Percentiles rank a stretch among this genome's conserved stretches.
These are phyloP conservation scores for Drosophila ficusphila DNA, from an alignment of 1,140 invertebrate species.

Conservation along the genomic window DNA sequence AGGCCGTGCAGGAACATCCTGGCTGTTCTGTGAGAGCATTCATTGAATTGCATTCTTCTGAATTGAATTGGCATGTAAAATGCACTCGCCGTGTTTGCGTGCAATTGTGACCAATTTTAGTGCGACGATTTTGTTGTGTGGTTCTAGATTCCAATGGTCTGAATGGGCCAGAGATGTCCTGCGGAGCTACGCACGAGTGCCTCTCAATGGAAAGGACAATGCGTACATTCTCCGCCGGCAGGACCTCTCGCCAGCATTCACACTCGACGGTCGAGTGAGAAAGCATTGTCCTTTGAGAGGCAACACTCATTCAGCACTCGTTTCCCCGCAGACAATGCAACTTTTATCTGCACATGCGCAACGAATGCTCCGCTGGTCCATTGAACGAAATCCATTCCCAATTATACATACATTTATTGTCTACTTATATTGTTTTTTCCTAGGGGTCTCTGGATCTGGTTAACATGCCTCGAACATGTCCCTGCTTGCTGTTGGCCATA, in stretches of 20 bases:
- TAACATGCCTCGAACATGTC: conserved; percentile 35
- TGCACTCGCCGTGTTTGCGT: conserved; percentile 47
- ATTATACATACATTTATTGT: conserved; percentile 58
- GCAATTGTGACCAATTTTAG: conserved; percentile 51
- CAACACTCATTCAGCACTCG: conserved; percentile 59
- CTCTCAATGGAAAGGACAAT: conserved; percentile 63
- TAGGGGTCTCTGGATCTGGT: conserved; percentile 18
- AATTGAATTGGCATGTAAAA: conserved; percentile 75
- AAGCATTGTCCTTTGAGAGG: conserved; percentile 63
- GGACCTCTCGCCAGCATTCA: conserved; percentile 65
- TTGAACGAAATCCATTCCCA: conserved; percentile 51
- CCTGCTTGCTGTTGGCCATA: conserved; percentile 31
- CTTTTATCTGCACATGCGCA: conserved; percentile 67
- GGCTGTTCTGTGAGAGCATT: conserved; percentile 28
- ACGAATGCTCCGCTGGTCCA: conserved; percentile 58
- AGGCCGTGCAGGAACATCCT: conserved; percentile 51
- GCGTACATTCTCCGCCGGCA: conserved; percentile 28
- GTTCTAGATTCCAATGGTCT: conserved; percentile 24
- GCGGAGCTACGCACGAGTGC: conserved; percentile 75
- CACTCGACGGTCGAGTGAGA: conserved; percentile 64
- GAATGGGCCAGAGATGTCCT: conserved; percentile 47
- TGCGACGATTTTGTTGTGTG: conserved; percentile 36
- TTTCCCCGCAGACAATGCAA: conserved; percentile 40
- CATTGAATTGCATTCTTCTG: conserved; percentile 44
- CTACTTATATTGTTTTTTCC: conserved; percentile 33